A percentile compares a stretch with the other conserved stretches of the same genome.
These are phyloP conservation scores for Athrips mouffetella DNA, from an alignment of 2,888 invertebrate genomes.

Conservation along the genomic window DNA sequence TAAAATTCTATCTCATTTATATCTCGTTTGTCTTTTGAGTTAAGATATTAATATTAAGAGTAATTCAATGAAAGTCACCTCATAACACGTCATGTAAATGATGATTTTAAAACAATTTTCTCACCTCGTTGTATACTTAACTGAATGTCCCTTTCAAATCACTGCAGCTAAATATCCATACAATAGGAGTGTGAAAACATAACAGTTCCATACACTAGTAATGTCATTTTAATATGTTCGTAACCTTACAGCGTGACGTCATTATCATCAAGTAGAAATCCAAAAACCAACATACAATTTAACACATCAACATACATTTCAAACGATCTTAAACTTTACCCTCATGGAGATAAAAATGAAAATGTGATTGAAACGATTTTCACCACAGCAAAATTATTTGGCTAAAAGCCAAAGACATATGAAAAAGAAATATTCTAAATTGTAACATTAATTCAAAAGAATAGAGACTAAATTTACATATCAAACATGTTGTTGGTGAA, in stretches of 20 bases:
- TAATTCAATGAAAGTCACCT: too few relatives aligned
- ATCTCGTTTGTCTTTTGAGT: too few relatives aligned
- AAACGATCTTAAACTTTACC: conserved; percentile 18
- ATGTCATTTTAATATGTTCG: conserved; percentile 72
- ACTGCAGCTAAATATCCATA: conserved; percentile 44
- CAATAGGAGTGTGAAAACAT: conserved; percentile 57
- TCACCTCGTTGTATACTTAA: too few relatives aligned
- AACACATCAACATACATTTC: conserved; percentile 5
- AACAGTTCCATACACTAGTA: conserved; percentile 62
- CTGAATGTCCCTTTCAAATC: conserved; percentile 28
- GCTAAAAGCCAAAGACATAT: conserved; percentile 30
- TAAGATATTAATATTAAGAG: too few relatives aligned
- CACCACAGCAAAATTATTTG: conserved; percentile 10
- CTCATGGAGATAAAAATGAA: conserved; percentile 19
- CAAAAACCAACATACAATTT: conserved; percentile 23
- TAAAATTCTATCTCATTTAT: too few relatives aligned
- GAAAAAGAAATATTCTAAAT: conserved; percentile 39
- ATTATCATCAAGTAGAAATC: conserved; percentile 48
- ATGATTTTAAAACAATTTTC: background rate
- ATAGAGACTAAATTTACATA: conserved; percentile 45
- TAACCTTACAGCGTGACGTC: conserved; percentile 65
- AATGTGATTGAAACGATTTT: conserved; percentile 17
- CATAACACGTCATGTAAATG: too few relatives aligned
- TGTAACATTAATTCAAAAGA: conserved; percentile 36
- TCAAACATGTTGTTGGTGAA: conserved; percentile 19